These are phyloP conservation scores for Oscheius sp. DNA, from an alignment of 2,888 invertebrate genomes.

Conservation along the genomic window DNA sequence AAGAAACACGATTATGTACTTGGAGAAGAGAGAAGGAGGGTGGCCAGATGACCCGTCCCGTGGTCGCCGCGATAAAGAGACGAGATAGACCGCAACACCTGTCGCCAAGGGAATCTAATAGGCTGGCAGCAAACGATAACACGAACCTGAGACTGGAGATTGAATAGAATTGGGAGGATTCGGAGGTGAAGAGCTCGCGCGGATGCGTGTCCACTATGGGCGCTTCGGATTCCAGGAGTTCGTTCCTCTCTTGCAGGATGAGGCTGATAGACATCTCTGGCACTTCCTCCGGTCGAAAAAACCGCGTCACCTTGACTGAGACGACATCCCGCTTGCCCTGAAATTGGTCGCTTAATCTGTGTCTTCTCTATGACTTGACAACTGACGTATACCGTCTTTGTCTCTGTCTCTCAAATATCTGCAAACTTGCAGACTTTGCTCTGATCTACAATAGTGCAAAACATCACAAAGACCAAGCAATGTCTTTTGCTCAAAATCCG, in stretches of 20 bases:
- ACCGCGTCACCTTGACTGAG: conserved; percentile 77
- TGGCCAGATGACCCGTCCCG: not conserved
- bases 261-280: conserved; percentile 74
- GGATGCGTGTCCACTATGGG: conserved; percentile 37
- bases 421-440: no score
- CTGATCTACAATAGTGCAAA: no score
- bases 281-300: conserved; percentile 77
- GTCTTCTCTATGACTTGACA: no score
- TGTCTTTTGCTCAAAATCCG: no score
- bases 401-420: no score
- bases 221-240: conserved; percentile 6
- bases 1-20: conserved; percentile 36
- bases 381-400: no score
- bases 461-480: no score
- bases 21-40: not conserved
- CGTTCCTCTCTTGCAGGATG: conserved; percentile 56
- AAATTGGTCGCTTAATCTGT: conserved; percentile 46
- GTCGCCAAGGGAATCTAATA: not conserved
- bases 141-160: conserved; percentile 76
- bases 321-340: conserved; percentile 78
- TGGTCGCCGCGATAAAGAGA: conserved; percentile 5
- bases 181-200: conserved; percentile 78
- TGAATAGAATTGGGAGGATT: conserved; percentile 76
- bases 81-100: conserved; percentile 8
- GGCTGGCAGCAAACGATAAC: not conserved